Evolutionary conservation across 1,140 invertebrate genomes (phyloP).

Genomic region (Planococcus citri): DNA sequence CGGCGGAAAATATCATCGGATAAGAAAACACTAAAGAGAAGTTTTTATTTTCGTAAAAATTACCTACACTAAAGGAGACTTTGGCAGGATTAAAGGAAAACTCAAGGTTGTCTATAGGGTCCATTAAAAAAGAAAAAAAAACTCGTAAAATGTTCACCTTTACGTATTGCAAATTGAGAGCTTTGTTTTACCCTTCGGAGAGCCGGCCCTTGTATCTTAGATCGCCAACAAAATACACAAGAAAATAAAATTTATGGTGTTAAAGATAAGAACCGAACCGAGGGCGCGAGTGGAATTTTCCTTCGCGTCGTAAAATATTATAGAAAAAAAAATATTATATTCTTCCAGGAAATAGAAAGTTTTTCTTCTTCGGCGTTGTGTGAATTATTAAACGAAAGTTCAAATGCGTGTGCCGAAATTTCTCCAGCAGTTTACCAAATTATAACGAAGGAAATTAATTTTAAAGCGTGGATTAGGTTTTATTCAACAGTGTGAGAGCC

Average conservation of each 20-base stretch:
- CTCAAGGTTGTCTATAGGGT: not conserved
- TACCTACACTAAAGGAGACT: not conserved
- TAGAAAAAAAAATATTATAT: not conserved
- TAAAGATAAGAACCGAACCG: not conserved
- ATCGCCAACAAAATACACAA: too few relatives aligned
- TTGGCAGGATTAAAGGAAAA: not conserved
- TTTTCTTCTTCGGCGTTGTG: not conserved
- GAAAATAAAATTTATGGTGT: not conserved
- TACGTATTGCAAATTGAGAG: not conserved
- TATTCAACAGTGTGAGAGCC: too few relatives aligned
- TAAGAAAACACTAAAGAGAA: not conserved
- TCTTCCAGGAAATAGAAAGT: not conserved
- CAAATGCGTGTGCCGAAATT: too few relatives aligned
- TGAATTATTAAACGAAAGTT: not conserved
- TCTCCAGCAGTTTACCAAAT: too few relatives aligned
- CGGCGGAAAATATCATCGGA: not conserved
- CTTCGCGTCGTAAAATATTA: not conserved
- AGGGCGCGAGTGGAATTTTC: not conserved
- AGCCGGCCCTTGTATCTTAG: not conserved
- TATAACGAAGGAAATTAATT: too few relatives aligned
- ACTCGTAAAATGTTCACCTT: slow-evolving; percentile 3
- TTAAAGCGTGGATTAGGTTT: too few relatives aligned
- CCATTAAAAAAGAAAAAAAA: not conserved
- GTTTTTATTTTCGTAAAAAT: not conserved
- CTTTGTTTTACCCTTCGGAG: not conserved